phyloP scores from a whole-genome alignment of 2,113 vertebrate genomes.

The Gymnarchus niloticus region DNA sequence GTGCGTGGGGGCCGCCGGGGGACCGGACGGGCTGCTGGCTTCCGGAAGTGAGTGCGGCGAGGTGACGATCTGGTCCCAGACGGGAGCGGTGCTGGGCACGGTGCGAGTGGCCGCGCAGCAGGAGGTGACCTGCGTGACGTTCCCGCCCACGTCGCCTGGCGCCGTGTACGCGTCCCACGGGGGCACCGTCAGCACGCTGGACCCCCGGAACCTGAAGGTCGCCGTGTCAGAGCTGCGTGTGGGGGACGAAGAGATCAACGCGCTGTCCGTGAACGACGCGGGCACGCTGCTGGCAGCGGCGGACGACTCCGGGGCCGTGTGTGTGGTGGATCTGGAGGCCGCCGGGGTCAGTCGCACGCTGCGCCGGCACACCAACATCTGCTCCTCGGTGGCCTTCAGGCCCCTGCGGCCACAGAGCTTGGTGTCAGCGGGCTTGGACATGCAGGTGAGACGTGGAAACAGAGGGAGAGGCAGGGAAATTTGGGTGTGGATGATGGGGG shows the following conservation, averaged over 20 bases:
- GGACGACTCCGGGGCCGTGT: slow-evolving; percentile 81
- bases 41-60: slow-evolving; percentile 82
- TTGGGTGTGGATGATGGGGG: neutral
- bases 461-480: neutral
- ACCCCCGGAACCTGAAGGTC: slow-evolving; percentile 68
- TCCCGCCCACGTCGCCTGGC: slow-evolving; percentile 58
- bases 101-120: slow-evolving; percentile 55
- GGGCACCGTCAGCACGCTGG: slow-evolving; percentile 69
- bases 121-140: slow-evolving; percentile 70
- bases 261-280: slow-evolving; percentile 70
- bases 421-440: slow-evolving; percentile 89
- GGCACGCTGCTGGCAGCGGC: slow-evolving; percentile 73
- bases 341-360: slow-evolving; percentile 76
- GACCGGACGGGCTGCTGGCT: slow-evolving; percentile 66
- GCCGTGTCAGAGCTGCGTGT: slow-evolving; percentile 58
- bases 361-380: slow-evolving; percentile 88
- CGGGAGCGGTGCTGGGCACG: slow-evolving; percentile 53
- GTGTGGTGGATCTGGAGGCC: slow-evolving; percentile 76
- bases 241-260: slow-evolving; percentile 90
- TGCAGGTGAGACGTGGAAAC: slow-evolving; percentile 72
- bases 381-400: slow-evolving; percentile 83
- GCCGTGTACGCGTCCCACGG: slow-evolving; percentile 75
- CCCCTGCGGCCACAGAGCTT: slow-evolving; percentile 85
- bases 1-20: slow-evolving; percentile 63
- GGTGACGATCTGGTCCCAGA: slow-evolving; percentile 72